Evolutionary conservation across 2,797 vertebrate species (phyloP).

Genomic region (Muraenolepis orangiensis): DNA sequence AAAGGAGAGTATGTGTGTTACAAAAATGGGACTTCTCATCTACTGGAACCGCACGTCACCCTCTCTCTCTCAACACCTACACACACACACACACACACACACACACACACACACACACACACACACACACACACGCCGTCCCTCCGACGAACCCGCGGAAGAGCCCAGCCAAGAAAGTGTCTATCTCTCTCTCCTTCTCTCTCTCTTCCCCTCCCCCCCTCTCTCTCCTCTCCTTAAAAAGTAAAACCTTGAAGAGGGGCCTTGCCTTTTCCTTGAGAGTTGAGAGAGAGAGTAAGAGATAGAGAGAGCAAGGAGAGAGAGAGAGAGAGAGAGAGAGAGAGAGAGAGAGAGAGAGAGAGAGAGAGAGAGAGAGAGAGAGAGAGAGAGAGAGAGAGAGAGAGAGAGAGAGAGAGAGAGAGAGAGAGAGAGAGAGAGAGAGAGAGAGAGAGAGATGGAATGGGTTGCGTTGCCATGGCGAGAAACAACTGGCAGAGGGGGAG

Average conservation of each 20-base stretch:
- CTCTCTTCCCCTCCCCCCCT: neutral
- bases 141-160: neutral
- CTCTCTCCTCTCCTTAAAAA: neutral
- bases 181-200: neutral
- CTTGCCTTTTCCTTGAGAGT: neutral
- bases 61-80: neutral
- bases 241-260: neutral
- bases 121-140: neutral
- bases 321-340: no score
- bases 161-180: no score
- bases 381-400: no score
- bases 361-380: no score
- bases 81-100: no score
- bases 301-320: no score
- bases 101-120: neutral
- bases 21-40: constrained; percentile 7
- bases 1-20: neutral
- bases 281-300: neutral
- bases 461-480: neutral
- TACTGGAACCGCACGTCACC: neutral
- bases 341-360: no score
- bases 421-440: no score
- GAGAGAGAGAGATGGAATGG: neutral
- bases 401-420: no score
- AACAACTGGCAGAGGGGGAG: neutral